Percentiles rank a stretch among this genome's conserved stretches.
phyloP scores from a whole-genome alignment of 2,797 vertebrate genomes.

The Crenuchus spilurus region DNA sequence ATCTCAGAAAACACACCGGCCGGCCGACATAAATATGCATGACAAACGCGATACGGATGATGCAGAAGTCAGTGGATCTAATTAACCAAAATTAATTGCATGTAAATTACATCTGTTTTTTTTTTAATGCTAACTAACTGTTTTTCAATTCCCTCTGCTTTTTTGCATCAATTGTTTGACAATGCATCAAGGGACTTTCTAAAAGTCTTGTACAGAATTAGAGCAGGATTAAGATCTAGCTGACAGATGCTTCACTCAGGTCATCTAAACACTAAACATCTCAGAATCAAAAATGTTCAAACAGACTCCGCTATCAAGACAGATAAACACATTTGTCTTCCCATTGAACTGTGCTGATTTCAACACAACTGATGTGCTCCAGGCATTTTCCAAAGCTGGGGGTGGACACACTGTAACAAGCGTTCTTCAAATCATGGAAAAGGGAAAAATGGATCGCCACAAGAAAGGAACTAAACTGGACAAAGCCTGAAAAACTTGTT shows the following conservation, averaged over 20 bases:
- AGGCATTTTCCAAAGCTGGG: conserved; percentile 74
- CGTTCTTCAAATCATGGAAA: conserved; percentile 77
- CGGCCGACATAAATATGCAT: conserved; percentile 74
- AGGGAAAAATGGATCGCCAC: conserved; percentile 76
- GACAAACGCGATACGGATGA: conserved; percentile 66
- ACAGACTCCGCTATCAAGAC: conserved; percentile 68
- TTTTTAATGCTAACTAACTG: conserved; percentile 17
- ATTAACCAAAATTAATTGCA: conserved; percentile 80
- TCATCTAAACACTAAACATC: background rate
- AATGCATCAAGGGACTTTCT: conserved; percentile 1
- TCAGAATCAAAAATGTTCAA: conserved; percentile 32
- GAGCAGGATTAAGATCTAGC: conserved; percentile 3
- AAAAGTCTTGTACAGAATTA: background rate
- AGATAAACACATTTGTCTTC: conserved; percentile 76
- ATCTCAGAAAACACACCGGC: conserved; percentile 64
- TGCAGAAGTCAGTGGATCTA: conserved; percentile 75
- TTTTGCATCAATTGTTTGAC: conserved; percentile 18
- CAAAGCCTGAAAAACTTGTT: conserved; percentile 89
- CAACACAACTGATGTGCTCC: conserved; percentile 76
- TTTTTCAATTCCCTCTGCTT: background rate
- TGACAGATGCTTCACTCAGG: background rate
- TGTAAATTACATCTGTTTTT: conserved; percentile 73
- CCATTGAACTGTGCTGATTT: conserved; percentile 72
- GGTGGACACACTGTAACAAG: conserved; percentile 73
- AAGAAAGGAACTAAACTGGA: conserved; percentile 76